Conservation (phyloP, 2,797 vertebrate genomes). For the Rhynchotus rufescens region DNA sequence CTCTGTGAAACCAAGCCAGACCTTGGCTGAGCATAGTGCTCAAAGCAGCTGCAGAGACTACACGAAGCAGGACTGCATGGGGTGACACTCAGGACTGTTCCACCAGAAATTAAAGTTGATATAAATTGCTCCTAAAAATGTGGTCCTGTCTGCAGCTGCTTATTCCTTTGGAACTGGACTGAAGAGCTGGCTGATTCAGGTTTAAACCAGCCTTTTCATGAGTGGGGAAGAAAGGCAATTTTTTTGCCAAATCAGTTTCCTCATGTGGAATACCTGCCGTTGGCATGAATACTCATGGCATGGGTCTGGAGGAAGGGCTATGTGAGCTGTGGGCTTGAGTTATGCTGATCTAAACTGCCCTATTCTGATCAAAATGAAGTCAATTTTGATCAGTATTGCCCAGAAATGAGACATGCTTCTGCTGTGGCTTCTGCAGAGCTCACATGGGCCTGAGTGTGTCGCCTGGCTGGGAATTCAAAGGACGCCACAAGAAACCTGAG, state of each 20-base stretch:
- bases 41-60: background rate
- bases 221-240: background rate
- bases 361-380: constrained; percentile 38
- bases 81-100: background rate
- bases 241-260: background rate
- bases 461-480: constrained; percentile 46
- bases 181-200: background rate
- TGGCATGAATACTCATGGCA: background rate
- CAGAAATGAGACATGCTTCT: constrained; percentile 27
- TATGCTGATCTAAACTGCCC: constrained; percentile 31
- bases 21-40: background rate
- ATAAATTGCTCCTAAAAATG: background rate
- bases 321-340: constrained; percentile 31
- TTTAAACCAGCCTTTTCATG: background rate
- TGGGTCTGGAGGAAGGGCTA: background rate
- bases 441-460: constrained; percentile 37
- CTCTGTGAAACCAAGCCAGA: background rate
- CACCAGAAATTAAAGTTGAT: background rate
- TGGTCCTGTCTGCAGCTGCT: background rate
- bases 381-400: constrained; percentile 16
- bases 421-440: constrained; percentile 52
- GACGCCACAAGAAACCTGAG: constrained; percentile 38
- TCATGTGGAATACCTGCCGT: background rate
- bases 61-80: background rate
- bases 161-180: background rate